phyloP scores from a whole-genome alignment of 2,797 vertebrate genomes.

The Halcyon leucocephala region DNA sequence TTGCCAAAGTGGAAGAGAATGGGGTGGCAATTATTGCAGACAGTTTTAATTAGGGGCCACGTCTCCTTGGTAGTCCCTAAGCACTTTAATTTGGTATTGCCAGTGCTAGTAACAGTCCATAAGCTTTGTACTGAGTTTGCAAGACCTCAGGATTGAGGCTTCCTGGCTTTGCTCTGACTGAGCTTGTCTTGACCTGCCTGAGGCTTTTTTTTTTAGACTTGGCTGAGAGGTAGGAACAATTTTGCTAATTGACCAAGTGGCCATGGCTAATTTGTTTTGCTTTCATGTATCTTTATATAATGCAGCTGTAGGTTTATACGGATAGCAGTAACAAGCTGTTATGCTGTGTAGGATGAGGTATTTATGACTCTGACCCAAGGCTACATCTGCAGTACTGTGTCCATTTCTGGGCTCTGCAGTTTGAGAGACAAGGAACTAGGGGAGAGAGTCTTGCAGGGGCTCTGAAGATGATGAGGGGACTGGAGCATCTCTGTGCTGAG shows the following conservation, averaged over 20 bases:
- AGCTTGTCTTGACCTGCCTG: neutral
- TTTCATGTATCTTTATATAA: neutral
- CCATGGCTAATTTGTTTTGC: neutral
- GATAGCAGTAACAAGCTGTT: neutral
- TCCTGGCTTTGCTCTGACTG: neutral
- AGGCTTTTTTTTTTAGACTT: neutral
- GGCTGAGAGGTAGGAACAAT: neutral
- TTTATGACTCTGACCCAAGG: neutral
- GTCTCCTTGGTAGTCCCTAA: neutral
- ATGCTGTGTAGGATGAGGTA: neutral
- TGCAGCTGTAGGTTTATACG: neutral
- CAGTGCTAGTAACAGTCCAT: rapidly evolving
- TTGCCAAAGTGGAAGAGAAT: neutral
- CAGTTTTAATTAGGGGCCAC: neutral
- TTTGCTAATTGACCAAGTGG: neutral
- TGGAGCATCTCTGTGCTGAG: neutral
- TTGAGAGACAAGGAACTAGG: neutral
- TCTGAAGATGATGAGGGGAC: neutral
- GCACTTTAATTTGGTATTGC: neutral
- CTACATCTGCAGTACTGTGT: neutral
- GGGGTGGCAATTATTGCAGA: neutral
- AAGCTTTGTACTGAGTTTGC: neutral
- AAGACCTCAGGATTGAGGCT: neutral
- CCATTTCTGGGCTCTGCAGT: neutral
- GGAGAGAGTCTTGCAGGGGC: neutral